Base-by-base conservation (phyloP, 2,888 invertebrate genomes). In the Chirona hameri region DNA sequence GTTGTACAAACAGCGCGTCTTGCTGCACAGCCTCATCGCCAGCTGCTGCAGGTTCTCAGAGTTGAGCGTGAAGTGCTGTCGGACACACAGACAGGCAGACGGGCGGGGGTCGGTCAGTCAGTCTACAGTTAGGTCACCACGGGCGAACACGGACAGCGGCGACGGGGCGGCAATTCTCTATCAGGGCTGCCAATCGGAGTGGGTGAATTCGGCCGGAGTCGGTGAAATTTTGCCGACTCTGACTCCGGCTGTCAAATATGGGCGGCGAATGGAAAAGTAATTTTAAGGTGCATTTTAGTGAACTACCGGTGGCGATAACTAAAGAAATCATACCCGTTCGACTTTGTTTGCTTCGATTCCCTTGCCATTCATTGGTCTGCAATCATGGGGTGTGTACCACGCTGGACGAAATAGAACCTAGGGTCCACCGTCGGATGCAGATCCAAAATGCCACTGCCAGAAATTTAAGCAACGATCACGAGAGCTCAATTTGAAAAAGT, bases 1-100 rank as follows among this genome's bases (percentile, higher is more conserved):
- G 86, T 93, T 93, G 87, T 92, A 91, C 79, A 95, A 89, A 86
- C 93, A 92, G 85, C 93, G 91, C n/a, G 96, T 94, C 84, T 93
- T 93, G 86, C 94, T 95, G 0, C 95, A 93, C 84, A 97, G 91
- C 86, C 93, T 92, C 86, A 97, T 89, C 0, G 97, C 95, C 87
- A 97, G 90, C 86, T 94, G 92, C 89, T 98, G 97, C 84, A 98
- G 90, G 88, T 97, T 98, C 89, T 98, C 98, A 86, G 94, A 92
- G 85, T 95, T 94, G 87, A 96, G 89, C 87, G 95, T 95, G 90
- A 95, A 97, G 88, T 97, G 95, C 95, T 96, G 89, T 79, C 89
- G 89, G 57, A 27, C 3, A 27, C 3, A 7, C 39, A 39, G 39
- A 39, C 4, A 39, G 39, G 7, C 39, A 39, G 39, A 39, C 39